Base-by-base conservation (phyloP, 2,797 vertebrate genomes). In the Tangara arthus region DNA sequence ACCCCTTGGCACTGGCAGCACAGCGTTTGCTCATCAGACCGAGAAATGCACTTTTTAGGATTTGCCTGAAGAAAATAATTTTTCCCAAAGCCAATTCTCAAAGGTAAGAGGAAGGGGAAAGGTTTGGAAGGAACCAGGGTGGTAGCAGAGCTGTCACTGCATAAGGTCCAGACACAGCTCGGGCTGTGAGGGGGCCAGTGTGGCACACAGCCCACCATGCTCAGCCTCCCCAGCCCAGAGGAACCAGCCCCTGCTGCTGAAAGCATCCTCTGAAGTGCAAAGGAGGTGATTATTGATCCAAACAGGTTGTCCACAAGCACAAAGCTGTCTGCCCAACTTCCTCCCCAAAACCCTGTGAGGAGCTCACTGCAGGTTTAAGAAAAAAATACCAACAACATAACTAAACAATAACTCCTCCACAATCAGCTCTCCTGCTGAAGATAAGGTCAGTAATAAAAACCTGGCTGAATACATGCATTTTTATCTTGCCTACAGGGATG, bases 381-480 rank as follows among this genome's bases (percentile, higher is more conserved):
- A n/a, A 61, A 30, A 50, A 32, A 27, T 7, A 28, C 11, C 53
- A 50, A 20, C 70, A 78, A 30, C 71, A 76, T 10, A 63, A 34
- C 5, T 46, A 78, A 87, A 69, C 66, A 73, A 34, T 60, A 39
- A 23, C 72, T 42, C 22, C 75, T 80, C 75, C 83, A 61, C 72
- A 80, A 82, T 73, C 92, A 82, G 76, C 78, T 53, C 77, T 28
- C 57, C 55, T 72, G 79, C 34, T 81, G 59, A 53, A 95, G 96
- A 93, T 96, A 97, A 96, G 92, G 95, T 88, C 89, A 85, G 94
- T 81, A 94, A 95, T 93, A 94, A 96, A 92, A 96, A 94, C 89
- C 90, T 93, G 93, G 85, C 88, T 94, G 87, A 92, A 94, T 63
- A 46, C 52, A 46, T 1, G 63, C 96, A 93, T 92, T 93, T 95